phyloP scores from a whole-genome alignment of 2,797 vertebrate species.

The Onychomys leucogaster region DNA sequence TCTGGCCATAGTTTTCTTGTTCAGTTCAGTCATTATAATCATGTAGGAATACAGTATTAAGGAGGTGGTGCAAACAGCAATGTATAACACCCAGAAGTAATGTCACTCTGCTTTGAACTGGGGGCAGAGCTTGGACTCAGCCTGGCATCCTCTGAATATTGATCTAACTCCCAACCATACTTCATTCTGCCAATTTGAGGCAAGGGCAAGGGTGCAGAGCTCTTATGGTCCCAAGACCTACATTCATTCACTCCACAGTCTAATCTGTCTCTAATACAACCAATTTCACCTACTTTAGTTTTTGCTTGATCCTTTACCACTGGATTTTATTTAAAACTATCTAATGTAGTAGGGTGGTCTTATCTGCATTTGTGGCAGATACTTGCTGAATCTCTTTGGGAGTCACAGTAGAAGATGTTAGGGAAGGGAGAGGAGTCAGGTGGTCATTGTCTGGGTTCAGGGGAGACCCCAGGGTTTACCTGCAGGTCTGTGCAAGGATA shows the following conservation, averaged over 20 bases:
- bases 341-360: not conserved
- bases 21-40: not conserved
- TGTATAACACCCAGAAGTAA: rapidly evolving
- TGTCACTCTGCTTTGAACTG: rapidly evolving
- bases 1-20: not conserved
- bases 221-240: not conserved
- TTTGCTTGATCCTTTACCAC: not conserved
- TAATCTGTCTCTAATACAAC: not conserved
- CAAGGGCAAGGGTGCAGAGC: not conserved
- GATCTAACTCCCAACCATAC: rapidly evolving
- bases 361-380: not conserved
- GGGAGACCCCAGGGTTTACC: not conserved
- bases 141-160: rapidly evolving
- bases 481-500: not conserved
- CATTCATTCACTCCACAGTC: rapidly evolving
- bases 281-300: not conserved
- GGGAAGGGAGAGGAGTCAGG: not conserved
- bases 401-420: not conserved
- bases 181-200: rapidly evolving
- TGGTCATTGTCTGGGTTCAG: not conserved
- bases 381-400: not conserved
- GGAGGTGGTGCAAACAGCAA: not conserved
- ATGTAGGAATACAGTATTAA: not conserved
- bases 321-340: not conserved
- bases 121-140: rapidly evolving